Base-by-base conservation (phyloP, 2,888 invertebrate genomes). In the Anorthoa munda region DNA sequence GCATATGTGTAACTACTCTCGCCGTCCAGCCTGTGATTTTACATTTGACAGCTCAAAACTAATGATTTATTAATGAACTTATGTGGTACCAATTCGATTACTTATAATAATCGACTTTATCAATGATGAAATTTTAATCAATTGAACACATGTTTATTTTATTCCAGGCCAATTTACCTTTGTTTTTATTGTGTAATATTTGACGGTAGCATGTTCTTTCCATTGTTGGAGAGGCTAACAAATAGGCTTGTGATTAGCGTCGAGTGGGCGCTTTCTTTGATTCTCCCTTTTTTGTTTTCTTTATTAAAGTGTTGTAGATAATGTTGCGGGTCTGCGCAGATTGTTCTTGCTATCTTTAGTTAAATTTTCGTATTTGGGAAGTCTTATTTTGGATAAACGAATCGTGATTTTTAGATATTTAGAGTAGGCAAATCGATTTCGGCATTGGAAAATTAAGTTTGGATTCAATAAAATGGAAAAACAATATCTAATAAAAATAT, bases 161-260 rank as follows among this genome's bases (percentile, higher is more conserved):
- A 81, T 78, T 70, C 72, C 68, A 53, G 75, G 77, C 81, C 82
- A 84, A 83, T 81, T 75, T 80, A 76, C 80, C 78, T 82, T 85
- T 84, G 86, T 85, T 85, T 85, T 81, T 84, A 75, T 77, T 83
- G 72, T 75, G 86, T 72, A 85, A 83, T 84, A 85, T 81, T 85
- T 81, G 83, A 85, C 72, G 83, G 74, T 83, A 83, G 77, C 77
- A 67, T 82, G 67, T 80, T 73, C 68, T 48, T 82, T 73, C 60
- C 51, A 82, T 83, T 84, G 81, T 81, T 67, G n/a, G 73, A 61
- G 75, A 74, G 48, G n/a, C 63, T 63, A 77, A 81, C 75, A 71
- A 79, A 84, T 85, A 71, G 74, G 50, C 65, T 13, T 58, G 69
- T 83, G 66, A 82, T 82, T 84, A 85, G 59, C 59, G 64, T 71